phyloP scores from a whole-genome alignment of 2,797 vertebrate species.

The Octomys mimax region DNA sequence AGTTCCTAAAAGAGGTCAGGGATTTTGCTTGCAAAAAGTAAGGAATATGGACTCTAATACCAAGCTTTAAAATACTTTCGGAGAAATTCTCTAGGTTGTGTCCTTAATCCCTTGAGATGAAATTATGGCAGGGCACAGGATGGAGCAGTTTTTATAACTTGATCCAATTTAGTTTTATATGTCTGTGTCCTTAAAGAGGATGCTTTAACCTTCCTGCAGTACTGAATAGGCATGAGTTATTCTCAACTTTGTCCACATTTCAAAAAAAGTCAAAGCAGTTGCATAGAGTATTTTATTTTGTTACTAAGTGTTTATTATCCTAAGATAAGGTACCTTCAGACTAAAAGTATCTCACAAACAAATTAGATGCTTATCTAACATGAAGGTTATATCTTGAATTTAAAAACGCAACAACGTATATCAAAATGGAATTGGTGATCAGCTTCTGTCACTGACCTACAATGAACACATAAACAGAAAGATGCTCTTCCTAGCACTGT shows the following conservation, averaged over 20 bases:
- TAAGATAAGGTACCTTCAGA: background rate
- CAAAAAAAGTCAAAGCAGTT: slow-evolving; percentile 37
- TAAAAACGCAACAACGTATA: slow-evolving; percentile 6
- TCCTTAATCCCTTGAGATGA: slow-evolving; percentile 77
- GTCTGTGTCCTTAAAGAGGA: slow-evolving; percentile 70
- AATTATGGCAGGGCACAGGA: slow-evolving; percentile 65
- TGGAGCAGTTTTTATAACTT: slow-evolving; percentile 46
- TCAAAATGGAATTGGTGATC: background rate
- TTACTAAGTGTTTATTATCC: slow-evolving; percentile 31
- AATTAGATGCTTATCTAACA: slow-evolving; percentile 39
- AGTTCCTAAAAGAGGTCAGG: slow-evolving; percentile 65
- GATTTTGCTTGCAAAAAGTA: slow-evolving; percentile 59
- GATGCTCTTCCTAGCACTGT: background rate
- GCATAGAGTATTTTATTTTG: slow-evolving; percentile 47
- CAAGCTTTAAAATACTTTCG: slow-evolving; percentile 61
- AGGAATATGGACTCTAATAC: background rate
- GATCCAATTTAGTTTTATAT: slow-evolving; percentile 27
- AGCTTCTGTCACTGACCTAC: background rate
- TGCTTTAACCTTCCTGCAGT: slow-evolving; percentile 54
- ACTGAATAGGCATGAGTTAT: slow-evolving; percentile 55
- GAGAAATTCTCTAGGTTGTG: slow-evolving; percentile 59
- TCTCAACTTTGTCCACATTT: slow-evolving; percentile 18
- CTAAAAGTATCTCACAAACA: slow-evolving; percentile 44
- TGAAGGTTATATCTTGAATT: slow-evolving; percentile 43
- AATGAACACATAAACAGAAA: background rate